Conservation (phyloP, 2,888 invertebrate genomes). For the Acrobasis suavella region DNA sequence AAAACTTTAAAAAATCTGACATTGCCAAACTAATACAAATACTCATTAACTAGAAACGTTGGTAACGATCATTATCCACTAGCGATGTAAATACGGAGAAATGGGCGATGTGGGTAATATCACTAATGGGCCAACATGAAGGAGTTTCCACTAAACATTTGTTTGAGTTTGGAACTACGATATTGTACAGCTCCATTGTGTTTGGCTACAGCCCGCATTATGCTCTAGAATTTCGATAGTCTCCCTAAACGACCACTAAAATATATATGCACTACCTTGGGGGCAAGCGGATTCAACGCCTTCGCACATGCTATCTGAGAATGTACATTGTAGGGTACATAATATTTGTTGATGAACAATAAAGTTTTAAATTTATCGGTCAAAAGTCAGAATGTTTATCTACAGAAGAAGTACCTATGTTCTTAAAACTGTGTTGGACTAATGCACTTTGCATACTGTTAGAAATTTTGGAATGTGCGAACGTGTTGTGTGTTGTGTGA, state of each 20-base stretch:
- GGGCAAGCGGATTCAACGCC: too few species aligned
- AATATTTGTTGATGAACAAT: too few species aligned
- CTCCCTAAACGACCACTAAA: not conserved
- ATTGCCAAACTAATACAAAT: not conserved
- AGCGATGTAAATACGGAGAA: not conserved
- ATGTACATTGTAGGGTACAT: too few species aligned
- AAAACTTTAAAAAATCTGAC: not conserved
- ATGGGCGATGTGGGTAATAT: not conserved
- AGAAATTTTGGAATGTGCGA: too few species aligned
- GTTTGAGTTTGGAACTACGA: constrained; percentile 11
- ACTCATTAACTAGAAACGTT: not conserved
- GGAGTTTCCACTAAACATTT: constrained; percentile 15
- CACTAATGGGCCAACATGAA: constrained; percentile 4
- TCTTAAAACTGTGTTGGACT: too few species aligned
- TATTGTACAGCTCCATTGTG: constrained; percentile 6
- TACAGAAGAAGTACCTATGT: too few species aligned
- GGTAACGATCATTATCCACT: not conserved
- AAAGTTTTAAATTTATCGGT: too few species aligned
- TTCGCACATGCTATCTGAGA: too few species aligned
- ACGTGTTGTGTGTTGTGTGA: too few species aligned
- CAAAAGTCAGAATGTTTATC: too few species aligned
- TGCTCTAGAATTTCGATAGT: not conserved
- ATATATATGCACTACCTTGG: too few species aligned
- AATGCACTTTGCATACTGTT: too few species aligned
- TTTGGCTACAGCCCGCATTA: constrained; percentile 10